phyloP scores from a whole-genome alignment of 1,140 invertebrate genomes.

The Drosophila nikananu region DNA sequence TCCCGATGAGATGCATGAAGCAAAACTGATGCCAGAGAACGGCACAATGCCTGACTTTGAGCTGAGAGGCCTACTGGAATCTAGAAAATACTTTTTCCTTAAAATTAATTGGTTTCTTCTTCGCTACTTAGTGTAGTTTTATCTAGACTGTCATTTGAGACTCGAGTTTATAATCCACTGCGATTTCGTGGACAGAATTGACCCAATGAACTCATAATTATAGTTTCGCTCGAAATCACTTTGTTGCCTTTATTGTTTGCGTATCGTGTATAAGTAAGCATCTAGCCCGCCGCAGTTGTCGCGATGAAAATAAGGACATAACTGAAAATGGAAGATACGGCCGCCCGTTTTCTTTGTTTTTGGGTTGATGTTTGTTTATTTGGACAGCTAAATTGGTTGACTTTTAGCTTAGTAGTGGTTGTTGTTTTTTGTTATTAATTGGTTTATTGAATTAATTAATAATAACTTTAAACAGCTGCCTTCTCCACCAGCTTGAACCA shows the following conservation, averaged over 20 bases:
- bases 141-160: not conserved
- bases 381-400: slow-evolving; percentile 71
- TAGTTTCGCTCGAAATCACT: slow-evolving; percentile 34
- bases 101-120: not conserved
- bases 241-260: slow-evolving; percentile 37
- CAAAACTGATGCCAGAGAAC: not conserved
- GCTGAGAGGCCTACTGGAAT: not conserved
- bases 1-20: not conserved
- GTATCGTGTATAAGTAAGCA: slow-evolving; percentile 26
- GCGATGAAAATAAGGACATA: slow-evolving; percentile 20
- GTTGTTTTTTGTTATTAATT: slow-evolving; percentile 75
- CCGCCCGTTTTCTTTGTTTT: slow-evolving; percentile 31
- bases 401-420: slow-evolving; percentile 78
- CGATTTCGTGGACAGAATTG: not conserved
- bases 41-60: not conserved
- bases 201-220: slow-evolving; percentile 6
- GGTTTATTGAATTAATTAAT: slow-evolving; percentile 81
- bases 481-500: slow-evolving; percentile 97
- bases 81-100: not conserved
- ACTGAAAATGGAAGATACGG: slow-evolving; percentile 50
- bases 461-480: slow-evolving; percentile 87
- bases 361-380: slow-evolving; percentile 76
- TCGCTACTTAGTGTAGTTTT: not conserved
- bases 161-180: too few relatives aligned
- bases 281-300: slow-evolving; percentile 2